Evolutionary conservation across 2,888 invertebrate species (phyloP).

Genomic region (Pyralis farinalis): DNA sequence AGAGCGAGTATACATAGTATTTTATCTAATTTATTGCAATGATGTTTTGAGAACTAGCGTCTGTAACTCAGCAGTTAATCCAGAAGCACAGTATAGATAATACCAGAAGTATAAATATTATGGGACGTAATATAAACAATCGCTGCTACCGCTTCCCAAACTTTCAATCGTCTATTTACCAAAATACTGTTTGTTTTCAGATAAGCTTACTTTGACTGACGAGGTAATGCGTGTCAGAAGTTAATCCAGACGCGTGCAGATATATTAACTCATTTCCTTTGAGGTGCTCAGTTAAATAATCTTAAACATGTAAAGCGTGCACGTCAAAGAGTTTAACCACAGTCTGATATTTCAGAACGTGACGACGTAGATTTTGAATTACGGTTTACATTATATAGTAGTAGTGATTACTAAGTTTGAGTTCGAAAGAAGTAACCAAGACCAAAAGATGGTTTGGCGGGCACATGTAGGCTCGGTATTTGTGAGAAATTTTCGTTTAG

Average conservation of each 20-base stretch:
- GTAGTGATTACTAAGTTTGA: no score
- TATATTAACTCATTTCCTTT: conserved; percentile 2
- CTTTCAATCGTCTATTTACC: conserved; percentile 39
- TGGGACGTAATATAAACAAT: conserved; percentile 49
- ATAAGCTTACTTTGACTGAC: conserved; percentile 2
- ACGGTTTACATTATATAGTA: no score
- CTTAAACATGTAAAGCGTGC: neutral
- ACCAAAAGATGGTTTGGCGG: no score
- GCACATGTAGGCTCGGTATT: no score
- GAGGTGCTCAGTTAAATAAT: neutral
- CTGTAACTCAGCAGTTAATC: conserved; percentile 49
- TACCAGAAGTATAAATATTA: conserved; percentile 66
- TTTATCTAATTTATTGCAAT: no score
- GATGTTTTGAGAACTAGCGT: neutral
- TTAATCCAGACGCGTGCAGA: neutral
- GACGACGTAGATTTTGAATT: no score
- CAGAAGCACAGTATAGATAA: no score
- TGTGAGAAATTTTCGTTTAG: no score
- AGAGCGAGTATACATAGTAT: no score
- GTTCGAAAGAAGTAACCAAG: no score
- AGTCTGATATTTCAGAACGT: no score
- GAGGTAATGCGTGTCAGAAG: neutral
- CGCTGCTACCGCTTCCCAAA: conserved; percentile 36
- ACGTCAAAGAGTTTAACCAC: conserved; percentile 1
- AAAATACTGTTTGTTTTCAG: conserved; percentile 16